Evolutionary conservation across 2,888 invertebrate genomes (phyloP), one percentile per base, ranked within the genome.

Genomic region (Ectobius pallidus): DNA sequence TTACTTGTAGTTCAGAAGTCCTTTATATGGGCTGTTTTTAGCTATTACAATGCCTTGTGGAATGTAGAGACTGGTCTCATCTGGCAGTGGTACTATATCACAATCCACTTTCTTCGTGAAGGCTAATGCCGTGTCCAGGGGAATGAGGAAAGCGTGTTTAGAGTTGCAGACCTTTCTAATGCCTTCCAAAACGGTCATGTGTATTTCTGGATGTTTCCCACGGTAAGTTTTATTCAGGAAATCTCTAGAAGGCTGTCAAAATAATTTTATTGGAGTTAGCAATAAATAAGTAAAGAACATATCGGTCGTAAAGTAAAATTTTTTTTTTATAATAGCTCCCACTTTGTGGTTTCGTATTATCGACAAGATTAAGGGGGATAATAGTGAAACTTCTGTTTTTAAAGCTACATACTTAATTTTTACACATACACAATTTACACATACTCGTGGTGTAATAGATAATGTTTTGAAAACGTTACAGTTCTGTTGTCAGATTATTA

Each of bases 1-100:
- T 58, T 58, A 58, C 58, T 58, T 58, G 30, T 58, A 58, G 18
- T 58, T 58, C 27, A 58, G 30, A 3, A 58, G 30, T 30, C 58
- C 58, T 30, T 3, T 22, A 4, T 58, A 58, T 16, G 58, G 58
- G 9, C 58, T 58, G 0, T n/a, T 14, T 9, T 58, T 58, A 16
- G 32, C 30, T 16, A 58, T 58, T 2, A 25, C 58, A 11, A 58
- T n/a, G 27, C 58, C 58, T 18, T 58, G 58, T 20, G 58, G 58
- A 3, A 58, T 58, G 32, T 30, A 58, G 14, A 58, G 27, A 18
- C 58, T 58, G 3, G 58, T 58, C n/a, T 58, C 58, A 3, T 25
- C 16, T 0, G 58, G 58, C 22, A 58, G n/a, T n/a, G 58, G 58
- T 1, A 30, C 32, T 7, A 58, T n/a, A 7, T 7, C n/a, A 4